Conservation (phyloP, 2,113 vertebrate species). For the Oryzias melastigma region DNA sequence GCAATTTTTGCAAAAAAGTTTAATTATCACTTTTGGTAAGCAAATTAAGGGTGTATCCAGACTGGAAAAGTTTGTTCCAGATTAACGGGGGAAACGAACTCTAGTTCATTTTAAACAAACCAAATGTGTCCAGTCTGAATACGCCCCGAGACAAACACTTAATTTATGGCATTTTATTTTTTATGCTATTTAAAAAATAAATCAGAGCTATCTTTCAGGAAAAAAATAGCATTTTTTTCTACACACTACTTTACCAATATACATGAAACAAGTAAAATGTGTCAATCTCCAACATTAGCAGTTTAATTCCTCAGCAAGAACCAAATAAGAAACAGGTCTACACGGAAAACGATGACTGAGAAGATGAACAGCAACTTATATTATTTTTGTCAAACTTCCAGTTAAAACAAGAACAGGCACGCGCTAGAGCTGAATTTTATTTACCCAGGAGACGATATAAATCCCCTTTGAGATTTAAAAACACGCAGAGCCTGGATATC, state of each 20-base stretch:
- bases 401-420: slow-evolving; percentile 78
- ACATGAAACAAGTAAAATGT: slow-evolving; percentile 80
- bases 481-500: slow-evolving; percentile 65
- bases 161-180: slow-evolving; percentile 15
- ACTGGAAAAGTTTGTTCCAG: no score
- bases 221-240: slow-evolving; percentile 70
- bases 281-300: slow-evolving; percentile 81
- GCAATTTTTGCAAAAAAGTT: no score
- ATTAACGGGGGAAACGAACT: no score
- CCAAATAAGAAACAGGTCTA: slow-evolving; percentile 64
- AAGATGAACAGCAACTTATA: slow-evolving; percentile 76
- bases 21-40: no score
- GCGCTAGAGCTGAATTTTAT: slow-evolving; percentile 72
- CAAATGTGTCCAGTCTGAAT: no score
- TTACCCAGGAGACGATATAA: slow-evolving; percentile 70
- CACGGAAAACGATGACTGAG: slow-evolving; percentile 82
- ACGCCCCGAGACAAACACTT: no score
- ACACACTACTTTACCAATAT: slow-evolving; percentile 52
- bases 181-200: slow-evolving; percentile 45
- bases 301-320: slow-evolving; percentile 74
- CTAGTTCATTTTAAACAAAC: no score
- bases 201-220: slow-evolving; percentile 51
- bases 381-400: slow-evolving; percentile 81
- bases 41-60: no score
- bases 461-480: slow-evolving; percentile 63